A percentile compares a stretch with the other conserved stretches of the same genome.
Conservation (phyloP, 92 coral and sea anemone species). For the Actinostola sp. region DNA sequence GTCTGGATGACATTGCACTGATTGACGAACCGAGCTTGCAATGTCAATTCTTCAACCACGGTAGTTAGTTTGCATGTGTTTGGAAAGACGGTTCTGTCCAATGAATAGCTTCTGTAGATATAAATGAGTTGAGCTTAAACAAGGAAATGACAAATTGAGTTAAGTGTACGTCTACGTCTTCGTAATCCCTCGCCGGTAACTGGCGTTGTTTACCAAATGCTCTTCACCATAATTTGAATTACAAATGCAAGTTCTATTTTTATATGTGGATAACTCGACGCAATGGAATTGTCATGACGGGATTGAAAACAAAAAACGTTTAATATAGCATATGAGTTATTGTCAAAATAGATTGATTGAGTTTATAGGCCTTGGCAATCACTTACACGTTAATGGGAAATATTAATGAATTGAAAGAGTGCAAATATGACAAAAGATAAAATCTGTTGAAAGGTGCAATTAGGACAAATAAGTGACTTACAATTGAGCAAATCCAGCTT, state of each 20-base stretch:
- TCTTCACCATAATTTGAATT: not conserved
- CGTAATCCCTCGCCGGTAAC: not conserved
- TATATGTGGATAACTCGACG: not conserved
- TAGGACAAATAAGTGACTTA: not conserved
- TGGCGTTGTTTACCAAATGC: constrained; percentile 1
- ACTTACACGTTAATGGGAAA: not conserved
- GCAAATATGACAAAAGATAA: not conserved
- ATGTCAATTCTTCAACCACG: no score
- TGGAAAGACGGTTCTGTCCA: not conserved
- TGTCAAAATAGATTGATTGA: not conserved
- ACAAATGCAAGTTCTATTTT: not conserved
- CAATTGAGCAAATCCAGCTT: constrained; percentile 9
- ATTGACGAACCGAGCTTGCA: no score
- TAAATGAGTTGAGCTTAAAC: not conserved
- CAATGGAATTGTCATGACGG: no score
- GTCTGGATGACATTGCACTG: no score
- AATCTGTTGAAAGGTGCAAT: not conserved
- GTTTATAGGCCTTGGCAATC: no score
- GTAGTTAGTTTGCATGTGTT: not conserved
- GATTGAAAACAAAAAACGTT: no score
- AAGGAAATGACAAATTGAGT: not conserved
- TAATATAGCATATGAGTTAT: no score
- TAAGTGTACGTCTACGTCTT: not conserved
- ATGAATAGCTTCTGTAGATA: not conserved
- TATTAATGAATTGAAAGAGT: not conserved